phyloP scores from a whole-genome alignment of 2,113 vertebrate species.

The Nothobranchius kuhntae region DNA sequence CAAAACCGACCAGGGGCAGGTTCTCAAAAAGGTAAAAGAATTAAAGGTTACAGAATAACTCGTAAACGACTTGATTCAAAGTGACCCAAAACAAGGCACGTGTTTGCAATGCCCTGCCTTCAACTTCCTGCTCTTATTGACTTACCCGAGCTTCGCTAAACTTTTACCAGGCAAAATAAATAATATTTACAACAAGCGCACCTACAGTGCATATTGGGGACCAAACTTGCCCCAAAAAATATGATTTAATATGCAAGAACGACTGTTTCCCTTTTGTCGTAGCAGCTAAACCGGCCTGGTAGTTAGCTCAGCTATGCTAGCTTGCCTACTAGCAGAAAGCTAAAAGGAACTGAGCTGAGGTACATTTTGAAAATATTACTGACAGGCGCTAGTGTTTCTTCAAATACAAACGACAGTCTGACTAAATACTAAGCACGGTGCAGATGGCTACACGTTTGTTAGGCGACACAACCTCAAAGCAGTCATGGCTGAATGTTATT shows the following conservation, averaged over 20 bases:
- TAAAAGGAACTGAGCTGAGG: not conserved
- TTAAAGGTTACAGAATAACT: not conserved
- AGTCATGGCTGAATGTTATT: not conserved
- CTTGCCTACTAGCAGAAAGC: slow-evolving; percentile 15
- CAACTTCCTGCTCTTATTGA: slow-evolving; percentile 59
- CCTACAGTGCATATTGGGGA: not conserved
- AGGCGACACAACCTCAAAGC: not conserved
- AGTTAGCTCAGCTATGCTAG: slow-evolving; percentile 41
- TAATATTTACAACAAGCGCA: not conserved
- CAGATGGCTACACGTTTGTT: not conserved
- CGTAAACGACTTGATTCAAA: slow-evolving; percentile 33
- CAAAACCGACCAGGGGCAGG: too few species aligned
- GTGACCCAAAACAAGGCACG: slow-evolving; percentile 73
- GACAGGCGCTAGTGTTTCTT: not conserved
- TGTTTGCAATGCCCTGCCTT: slow-evolving; percentile 54
- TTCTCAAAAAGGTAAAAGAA: too few species aligned
- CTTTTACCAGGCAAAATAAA: not conserved
- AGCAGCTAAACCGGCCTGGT: slow-evolving; percentile 18
- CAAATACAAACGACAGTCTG: not conserved
- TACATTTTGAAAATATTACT: not conserved
- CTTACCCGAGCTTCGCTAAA: not conserved
- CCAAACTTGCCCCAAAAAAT: not conserved
- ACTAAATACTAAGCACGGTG: not conserved
- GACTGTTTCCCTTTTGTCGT: not conserved
- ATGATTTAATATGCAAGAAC: not conserved